Evolutionary conservation across 2,113 vertebrate genomes (phyloP).

Genomic region (Scartelaos histophorus): DNA sequence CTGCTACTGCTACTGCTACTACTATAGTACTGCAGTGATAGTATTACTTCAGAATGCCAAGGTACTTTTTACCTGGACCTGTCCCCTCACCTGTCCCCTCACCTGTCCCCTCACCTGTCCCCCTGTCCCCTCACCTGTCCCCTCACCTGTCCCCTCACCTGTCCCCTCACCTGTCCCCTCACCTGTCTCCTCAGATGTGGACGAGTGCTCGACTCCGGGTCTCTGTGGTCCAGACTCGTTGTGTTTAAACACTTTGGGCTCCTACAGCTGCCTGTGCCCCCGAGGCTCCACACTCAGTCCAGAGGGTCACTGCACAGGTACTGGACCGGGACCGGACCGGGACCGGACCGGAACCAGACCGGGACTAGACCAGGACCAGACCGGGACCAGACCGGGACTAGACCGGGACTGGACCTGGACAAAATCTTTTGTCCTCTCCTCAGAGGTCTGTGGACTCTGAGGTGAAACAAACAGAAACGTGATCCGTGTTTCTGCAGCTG

Average conservation of each 20-base stretch:
- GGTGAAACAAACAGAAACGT: too few relatives aligned
- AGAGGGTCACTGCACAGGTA: constrained; percentile 56
- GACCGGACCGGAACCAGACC: background rate
- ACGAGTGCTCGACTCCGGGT: constrained; percentile 82
- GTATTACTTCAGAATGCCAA: background rate
- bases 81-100: background rate
- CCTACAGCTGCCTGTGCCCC: constrained; percentile 85
- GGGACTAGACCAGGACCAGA: background rate
- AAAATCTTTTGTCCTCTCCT: too few relatives aligned
- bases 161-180: background rate
- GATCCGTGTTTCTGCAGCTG: too few relatives aligned
- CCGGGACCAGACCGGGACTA: background rate
- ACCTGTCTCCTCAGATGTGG: constrained; percentile 77
- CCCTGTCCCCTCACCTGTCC: background rate
- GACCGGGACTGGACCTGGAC: background rate
- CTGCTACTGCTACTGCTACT: constrained; percentile 51
- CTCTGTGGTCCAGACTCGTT: constrained; percentile 78
- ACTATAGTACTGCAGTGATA: background rate
- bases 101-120: background rate
- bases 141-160: background rate
- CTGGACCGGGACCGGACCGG: background rate
- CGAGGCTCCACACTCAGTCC: constrained; percentile 81
- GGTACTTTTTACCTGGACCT: background rate
- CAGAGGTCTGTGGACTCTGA: too few relatives aligned
- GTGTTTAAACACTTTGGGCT: constrained; percentile 88